phyloP scores from a whole-genome alignment of 1,140 invertebrate species.

The Leptestheria dahalacensis region DNA sequence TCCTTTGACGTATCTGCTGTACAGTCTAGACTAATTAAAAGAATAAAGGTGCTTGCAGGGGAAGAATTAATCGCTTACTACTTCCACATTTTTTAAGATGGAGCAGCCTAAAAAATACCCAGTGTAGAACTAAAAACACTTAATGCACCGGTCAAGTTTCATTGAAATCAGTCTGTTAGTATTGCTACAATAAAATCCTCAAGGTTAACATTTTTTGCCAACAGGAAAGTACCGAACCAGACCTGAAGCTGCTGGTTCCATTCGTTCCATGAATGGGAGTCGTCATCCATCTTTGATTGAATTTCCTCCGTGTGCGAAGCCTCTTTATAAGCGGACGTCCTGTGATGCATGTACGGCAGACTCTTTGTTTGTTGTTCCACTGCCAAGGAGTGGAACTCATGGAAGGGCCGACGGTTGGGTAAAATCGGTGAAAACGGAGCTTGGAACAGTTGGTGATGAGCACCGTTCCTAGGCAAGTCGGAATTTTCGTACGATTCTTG shows the following conservation, averaged over 20 bases:
- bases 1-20: too few relatives aligned
- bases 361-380: background rate
- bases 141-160: too few relatives aligned
- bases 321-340: background rate
- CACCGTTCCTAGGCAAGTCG: background rate
- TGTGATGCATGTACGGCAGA: background rate
- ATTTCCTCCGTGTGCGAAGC: background rate
- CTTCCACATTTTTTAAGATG: too few relatives aligned
- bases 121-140: too few relatives aligned
- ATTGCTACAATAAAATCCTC: too few relatives aligned
- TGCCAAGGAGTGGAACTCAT: background rate
- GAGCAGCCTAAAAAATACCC: too few relatives aligned
- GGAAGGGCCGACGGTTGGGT: background rate
- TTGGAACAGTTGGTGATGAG: background rate
- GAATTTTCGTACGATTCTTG: background rate
- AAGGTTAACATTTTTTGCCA: too few relatives aligned
- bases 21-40: too few relatives aligned
- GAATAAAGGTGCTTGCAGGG: too few relatives aligned
- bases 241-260: constrained; percentile 26
- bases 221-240: too few relatives aligned
- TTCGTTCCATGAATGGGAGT: constrained; percentile 23
- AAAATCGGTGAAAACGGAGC: constrained; percentile 3
- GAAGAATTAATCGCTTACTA: too few relatives aligned
- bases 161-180: too few relatives aligned
- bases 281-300: constrained; percentile 1